Conservation (phyloP, 2,113 vertebrate species). For the Amia ocellicauda region DNA sequence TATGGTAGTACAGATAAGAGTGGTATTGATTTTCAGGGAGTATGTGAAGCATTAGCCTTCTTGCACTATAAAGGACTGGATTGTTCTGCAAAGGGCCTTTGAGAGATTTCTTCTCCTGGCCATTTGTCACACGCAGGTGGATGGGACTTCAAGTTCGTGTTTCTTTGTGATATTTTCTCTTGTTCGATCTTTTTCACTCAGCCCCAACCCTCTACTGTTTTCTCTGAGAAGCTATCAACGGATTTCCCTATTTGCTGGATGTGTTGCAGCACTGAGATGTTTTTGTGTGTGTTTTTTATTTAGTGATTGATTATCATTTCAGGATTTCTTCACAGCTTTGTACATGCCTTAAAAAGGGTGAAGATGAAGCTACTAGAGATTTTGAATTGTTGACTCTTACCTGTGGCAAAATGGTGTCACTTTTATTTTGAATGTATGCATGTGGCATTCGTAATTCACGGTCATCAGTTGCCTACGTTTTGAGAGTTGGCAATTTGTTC, state of each 20-base stretch:
- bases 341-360: no score
- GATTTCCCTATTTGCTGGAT: slow-evolving; percentile 34
- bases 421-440: no score
- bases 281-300: no score
- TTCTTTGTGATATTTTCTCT: neutral
- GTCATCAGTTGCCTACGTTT: no score
- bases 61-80: slow-evolving; percentile 9
- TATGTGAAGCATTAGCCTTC: slow-evolving; percentile 12
- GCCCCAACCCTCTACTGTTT: slow-evolving; percentile 5
- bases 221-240: slow-evolving; percentile 27
- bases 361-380: no score
- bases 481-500: no score
- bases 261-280: slow-evolving; percentile 30
- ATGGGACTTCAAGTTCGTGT: neutral
- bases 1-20: slow-evolving; percentile 25
- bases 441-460: no score
- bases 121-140: slow-evolving; percentile 6
- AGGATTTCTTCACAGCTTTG: no score
- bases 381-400: no score
- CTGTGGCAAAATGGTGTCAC: no score
- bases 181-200: neutral
- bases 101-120: slow-evolving; percentile 12
- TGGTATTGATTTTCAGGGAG: slow-evolving; percentile 27
- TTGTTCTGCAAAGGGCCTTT: slow-evolving; percentile 15
- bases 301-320: no score